These are phyloP conservation scores for Drosophila longiperda DNA, from an alignment of 2,888 invertebrate species.

Conservation along the genomic window DNA sequence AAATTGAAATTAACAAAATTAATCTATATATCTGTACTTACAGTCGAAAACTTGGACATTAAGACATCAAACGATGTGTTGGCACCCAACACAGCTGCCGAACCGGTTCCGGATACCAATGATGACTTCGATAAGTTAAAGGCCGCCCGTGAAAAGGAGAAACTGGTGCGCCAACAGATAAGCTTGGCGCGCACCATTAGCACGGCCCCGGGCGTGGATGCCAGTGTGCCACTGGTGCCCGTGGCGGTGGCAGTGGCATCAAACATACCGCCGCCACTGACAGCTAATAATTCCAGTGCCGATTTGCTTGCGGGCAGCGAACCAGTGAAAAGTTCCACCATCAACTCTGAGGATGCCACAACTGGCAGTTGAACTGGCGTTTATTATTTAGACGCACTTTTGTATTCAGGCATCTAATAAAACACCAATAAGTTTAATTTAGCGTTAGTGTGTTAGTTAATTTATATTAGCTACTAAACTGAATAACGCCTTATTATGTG, in stretches of 20 bases:
- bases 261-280: constrained; percentile 26
- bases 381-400: constrained; percentile 41
- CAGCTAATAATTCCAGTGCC: constrained; percentile 52
- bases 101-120: constrained; percentile 79
- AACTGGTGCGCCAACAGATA: constrained; percentile 87
- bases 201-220: constrained; percentile 80
- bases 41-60: constrained; percentile 82
- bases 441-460: constrained; percentile 52
- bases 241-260: background rate
- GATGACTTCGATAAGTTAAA: constrained; percentile 91
- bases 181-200: constrained; percentile 87
- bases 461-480: constrained; percentile 54
- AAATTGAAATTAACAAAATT: background rate
- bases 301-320: constrained; percentile 62
- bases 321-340: constrained; percentile 56
- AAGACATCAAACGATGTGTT: constrained; percentile 73
- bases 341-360: constrained; percentile 59
- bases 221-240: constrained; percentile 34
- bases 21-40: constrained; percentile 29
- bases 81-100: constrained; percentile 38
- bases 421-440: constrained; percentile 39
- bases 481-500: constrained; percentile 32
- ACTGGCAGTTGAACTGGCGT: constrained; percentile 55
- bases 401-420: constrained; percentile 24
- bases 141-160: constrained; percentile 89